These are phyloP conservation scores for Stichopus horrens DNA, from an alignment of 53 echinoderm and acorn worm genomes.

Conservation along the genomic window DNA sequence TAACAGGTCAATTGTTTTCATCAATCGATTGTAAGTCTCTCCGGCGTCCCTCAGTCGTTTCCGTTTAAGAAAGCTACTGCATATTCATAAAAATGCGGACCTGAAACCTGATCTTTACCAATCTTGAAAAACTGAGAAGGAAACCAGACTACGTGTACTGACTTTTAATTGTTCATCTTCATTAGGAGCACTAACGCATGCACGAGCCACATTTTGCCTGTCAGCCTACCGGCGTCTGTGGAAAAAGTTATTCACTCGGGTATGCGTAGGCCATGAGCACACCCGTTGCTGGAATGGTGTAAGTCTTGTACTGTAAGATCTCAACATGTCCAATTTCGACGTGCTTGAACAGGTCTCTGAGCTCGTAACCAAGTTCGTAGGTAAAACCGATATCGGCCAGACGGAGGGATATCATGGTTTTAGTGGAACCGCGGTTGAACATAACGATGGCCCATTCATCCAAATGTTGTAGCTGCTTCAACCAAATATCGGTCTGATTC, in stretches of 20 bases:
- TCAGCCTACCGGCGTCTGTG: no score
- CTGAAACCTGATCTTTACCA: slow-evolving; percentile 46
- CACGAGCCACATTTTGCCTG: no score
- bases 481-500: slow-evolving; percentile 69
- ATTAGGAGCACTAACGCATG: no score
- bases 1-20: slow-evolving; percentile 17
- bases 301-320: slow-evolving; percentile 48
- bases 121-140: slow-evolving; percentile 35
- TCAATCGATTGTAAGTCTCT: slow-evolving; percentile 30
- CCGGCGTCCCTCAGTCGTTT: slow-evolving; percentile 45
- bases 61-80: slow-evolving; percentile 47
- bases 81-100: slow-evolving; percentile 20
- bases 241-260: slow-evolving; percentile 61
- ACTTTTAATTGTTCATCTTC: no score
- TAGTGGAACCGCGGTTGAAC: slow-evolving; percentile 55
- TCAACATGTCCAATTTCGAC: slow-evolving; percentile 68
- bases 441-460: slow-evolving; percentile 69
- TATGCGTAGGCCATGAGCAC: slow-evolving; percentile 73
- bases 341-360: slow-evolving; percentile 68
- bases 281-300: slow-evolving; percentile 68
- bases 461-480: slow-evolving; percentile 47
- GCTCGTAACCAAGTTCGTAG: slow-evolving; percentile 64
- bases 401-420: slow-evolving; percentile 58
- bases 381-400: slow-evolving; percentile 71
- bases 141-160: background rate